Conservation (phyloP, 2,113 vertebrate genomes). For the Phaethon lepturus region DNA sequence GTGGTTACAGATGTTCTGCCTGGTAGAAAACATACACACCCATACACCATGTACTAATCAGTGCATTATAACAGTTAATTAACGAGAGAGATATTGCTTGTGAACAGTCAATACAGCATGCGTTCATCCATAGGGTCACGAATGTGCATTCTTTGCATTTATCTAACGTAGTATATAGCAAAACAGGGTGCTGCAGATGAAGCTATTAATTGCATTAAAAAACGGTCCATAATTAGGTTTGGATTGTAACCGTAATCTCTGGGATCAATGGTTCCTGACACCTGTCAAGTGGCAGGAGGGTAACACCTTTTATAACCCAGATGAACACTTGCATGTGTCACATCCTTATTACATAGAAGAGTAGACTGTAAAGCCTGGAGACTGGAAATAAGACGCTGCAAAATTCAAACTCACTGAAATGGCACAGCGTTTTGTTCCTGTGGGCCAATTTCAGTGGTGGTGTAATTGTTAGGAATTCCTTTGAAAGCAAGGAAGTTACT, state of each 20-base stretch:
- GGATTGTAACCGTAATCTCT: neutral
- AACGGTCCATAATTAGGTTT: conserved; percentile 63
- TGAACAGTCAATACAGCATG: neutral
- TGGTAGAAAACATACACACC: neutral
- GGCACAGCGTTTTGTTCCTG: neutral
- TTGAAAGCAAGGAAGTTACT: neutral
- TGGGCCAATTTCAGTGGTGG: neutral
- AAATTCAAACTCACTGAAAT: neutral
- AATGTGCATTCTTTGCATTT: conserved; percentile 55
- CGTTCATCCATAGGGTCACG: neutral
- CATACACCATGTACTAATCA: neutral
- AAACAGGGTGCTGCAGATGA: conserved; percentile 29
- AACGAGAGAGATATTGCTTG: neutral
- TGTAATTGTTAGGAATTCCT: neutral
- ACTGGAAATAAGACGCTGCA: neutral
- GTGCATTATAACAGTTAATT: conserved; percentile 32
- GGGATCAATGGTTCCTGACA: conserved; percentile 32
- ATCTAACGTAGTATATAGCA: conserved; percentile 11
- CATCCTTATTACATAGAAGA: neutral
- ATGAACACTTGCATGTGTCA: neutral
- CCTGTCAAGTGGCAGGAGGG: neutral
- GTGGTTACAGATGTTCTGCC: neutral
- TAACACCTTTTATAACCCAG: conserved; percentile 17
- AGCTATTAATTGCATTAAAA: conserved; percentile 68
- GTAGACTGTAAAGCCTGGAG: conserved; percentile 10